A percentile compares a stretch with the other conserved stretches of the same genome.
These are phyloP conservation scores for Noctua fimbriata DNA, from an alignment of 2,888 invertebrate genomes.

Conservation along the genomic window DNA sequence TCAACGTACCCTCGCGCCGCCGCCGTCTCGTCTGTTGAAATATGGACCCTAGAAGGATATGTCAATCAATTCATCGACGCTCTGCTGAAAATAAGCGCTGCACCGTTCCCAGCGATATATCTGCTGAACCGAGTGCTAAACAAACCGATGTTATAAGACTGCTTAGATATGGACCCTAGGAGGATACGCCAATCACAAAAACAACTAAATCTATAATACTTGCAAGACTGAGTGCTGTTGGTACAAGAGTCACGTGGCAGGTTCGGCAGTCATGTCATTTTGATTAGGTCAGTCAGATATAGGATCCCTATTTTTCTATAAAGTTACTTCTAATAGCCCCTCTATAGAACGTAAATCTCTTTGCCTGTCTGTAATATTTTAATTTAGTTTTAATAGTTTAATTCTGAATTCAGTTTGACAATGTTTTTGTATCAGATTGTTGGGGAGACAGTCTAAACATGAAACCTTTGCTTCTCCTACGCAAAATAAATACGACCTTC, in stretches of 20 bases:
- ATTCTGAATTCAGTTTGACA: not conserved
- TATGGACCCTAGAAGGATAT: slow-evolving; percentile 36
- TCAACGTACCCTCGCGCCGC: not conserved
- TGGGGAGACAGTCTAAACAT: not conserved
- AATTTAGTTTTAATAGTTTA: not conserved
- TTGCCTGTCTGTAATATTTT: not conserved
- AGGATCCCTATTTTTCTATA: not conserved
- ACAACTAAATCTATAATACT: not conserved
- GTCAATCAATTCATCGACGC: slow-evolving; percentile 31
- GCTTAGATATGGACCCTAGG: not conserved
- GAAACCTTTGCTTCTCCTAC: not conserved
- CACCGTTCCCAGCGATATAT: not conserved
- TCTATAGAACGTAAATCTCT: not conserved
- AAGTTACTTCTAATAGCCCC: not conserved
- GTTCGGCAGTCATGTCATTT: not conserved
- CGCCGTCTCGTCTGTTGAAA: not conserved
- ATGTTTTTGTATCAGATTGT: not conserved
- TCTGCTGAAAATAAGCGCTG: not conserved
- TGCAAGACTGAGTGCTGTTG: not conserved
- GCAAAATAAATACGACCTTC: not conserved
- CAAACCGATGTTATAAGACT: not conserved
- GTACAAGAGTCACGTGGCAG: not conserved
- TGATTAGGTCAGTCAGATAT: not conserved
- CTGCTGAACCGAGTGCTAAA: not conserved
- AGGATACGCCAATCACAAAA: too few species aligned